A percentile compares a stretch with the other conserved stretches of the same genome.
These are phyloP conservation scores for Spinibarbus caldwelli DNA, from an alignment of 2,797 vertebrate species.

Conservation along the genomic window DNA sequence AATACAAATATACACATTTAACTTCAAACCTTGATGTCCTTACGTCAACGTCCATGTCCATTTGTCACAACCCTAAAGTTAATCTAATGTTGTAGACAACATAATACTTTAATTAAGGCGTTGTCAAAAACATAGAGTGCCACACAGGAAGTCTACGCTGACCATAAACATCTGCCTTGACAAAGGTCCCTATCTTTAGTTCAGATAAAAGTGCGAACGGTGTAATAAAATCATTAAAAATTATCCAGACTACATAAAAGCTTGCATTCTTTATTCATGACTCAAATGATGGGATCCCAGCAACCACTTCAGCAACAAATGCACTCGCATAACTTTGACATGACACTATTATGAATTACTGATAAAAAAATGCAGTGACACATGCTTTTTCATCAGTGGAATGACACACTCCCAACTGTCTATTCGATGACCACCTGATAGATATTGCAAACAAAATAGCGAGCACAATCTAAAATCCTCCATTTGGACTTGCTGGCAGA, in stretches of 20 bases:
- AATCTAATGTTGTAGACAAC: not conserved
- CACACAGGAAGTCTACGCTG: not conserved
- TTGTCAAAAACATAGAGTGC: not conserved
- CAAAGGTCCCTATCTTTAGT: not conserved
- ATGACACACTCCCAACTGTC: not conserved
- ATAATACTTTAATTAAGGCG: not conserved
- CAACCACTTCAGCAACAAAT: not conserved
- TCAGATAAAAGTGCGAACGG: not conserved
- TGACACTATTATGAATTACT: not conserved
- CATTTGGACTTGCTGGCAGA: not conserved
- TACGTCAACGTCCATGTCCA: not conserved
- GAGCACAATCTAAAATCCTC: not conserved
- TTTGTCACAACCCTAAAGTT: not conserved
- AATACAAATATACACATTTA: not conserved
- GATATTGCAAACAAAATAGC: not conserved
- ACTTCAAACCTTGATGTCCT: not conserved
- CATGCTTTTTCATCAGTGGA: not conserved
- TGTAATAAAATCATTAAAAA: constrained; percentile 17
- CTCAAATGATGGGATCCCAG: not conserved
- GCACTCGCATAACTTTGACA: not conserved
- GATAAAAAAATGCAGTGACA: not conserved
- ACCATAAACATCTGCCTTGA: not conserved
- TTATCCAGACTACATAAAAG: not conserved
- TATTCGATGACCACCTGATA: no score
- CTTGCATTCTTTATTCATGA: not conserved